Percentiles rank a stretch among this genome's conserved stretches.
Evolutionary conservation across 2,797 vertebrate genomes (phyloP).

Genomic region (Thamnophis elegans): DNA sequence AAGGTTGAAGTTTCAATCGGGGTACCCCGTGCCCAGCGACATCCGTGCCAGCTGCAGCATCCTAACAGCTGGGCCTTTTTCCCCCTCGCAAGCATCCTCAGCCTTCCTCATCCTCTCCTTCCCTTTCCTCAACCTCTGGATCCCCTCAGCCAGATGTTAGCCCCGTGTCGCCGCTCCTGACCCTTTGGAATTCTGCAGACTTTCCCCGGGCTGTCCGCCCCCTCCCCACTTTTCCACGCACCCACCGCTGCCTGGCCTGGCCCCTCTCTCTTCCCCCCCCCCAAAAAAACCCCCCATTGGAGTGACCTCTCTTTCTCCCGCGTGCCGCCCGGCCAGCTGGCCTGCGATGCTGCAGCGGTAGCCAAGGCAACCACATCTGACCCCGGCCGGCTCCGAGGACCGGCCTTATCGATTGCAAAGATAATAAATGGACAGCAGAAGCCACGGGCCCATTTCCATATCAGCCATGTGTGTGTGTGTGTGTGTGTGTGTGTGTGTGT

Average conservation of each 20-base stretch:
- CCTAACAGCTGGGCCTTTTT: no score
- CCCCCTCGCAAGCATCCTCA: neutral
- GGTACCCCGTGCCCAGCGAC: no score
- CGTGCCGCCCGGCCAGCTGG: neutral
- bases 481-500: no score
- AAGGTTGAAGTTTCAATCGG: no score
- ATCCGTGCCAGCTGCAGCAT: no score
- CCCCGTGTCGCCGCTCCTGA: neutral
- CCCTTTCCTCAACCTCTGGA: neutral
- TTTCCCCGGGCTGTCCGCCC: neutral
- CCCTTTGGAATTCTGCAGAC: neutral
- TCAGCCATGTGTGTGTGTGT: neutral
- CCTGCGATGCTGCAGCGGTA: constrained; percentile 76
- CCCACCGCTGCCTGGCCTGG: no score
- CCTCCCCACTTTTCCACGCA: neutral
- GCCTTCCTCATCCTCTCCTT: neutral
- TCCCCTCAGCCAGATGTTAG: neutral
- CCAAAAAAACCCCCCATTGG: neutral
- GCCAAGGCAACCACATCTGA: constrained; percentile 83
- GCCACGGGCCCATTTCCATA: neutral
- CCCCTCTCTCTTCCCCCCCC: neutral
- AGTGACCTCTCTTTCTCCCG: constrained; percentile 5
- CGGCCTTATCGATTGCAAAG: constrained; percentile 77
- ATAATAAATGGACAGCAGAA: constrained; percentile 76
- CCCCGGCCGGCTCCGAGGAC: constrained; percentile 79